Evolutionary conservation across 2,888 invertebrate genomes (phyloP).

Genomic region (Trichopria drosophilae): DNA sequence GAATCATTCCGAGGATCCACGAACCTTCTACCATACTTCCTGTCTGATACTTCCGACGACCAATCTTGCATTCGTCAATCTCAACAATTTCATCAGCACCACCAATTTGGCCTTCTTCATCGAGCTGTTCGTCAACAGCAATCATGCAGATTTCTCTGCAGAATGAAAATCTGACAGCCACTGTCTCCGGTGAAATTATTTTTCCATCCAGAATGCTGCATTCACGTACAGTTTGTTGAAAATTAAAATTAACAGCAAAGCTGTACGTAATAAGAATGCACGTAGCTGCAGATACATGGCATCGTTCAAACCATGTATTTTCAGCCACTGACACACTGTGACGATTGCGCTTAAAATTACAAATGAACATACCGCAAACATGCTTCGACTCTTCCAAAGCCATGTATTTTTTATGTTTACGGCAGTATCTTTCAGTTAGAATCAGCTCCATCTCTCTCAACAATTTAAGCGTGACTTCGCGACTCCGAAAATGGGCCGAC

Average conservation of each 20-base stretch:
- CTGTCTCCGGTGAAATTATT: constrained; percentile 14
- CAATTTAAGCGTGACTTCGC: constrained; percentile 17
- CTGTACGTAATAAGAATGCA: constrained; percentile 16
- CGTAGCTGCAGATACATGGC: constrained; percentile 4
- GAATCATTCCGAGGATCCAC: constrained; percentile 21
- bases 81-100: constrained; percentile 16
- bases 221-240: constrained; percentile 17
- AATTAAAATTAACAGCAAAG: constrained; percentile 13
- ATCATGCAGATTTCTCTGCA: constrained; percentile 22
- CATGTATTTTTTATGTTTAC: constrained; percentile 22
- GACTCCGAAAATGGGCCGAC: constrained; percentile 14
- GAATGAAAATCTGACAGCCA: constrained; percentile 23
- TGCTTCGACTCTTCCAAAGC: constrained; percentile 9
- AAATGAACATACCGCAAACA: constrained; percentile 18
- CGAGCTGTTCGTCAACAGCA: constrained; percentile 15
- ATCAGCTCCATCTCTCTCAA: constrained; percentile 20
- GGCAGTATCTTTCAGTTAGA: constrained; percentile 13
- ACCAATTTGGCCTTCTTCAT: constrained; percentile 10
- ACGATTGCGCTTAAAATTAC: constrained; percentile 17
- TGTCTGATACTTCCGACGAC: constrained; percentile 18
- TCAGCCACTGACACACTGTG: constrained; percentile 17
- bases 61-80: constrained; percentile 24
- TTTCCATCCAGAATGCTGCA: constrained; percentile 14
- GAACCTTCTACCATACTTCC: too few relatives aligned
- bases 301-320: constrained; percentile 23